Evolutionary conservation across 2,113 vertebrate species (phyloP).

Genomic region (Leucosticte australis): DNA sequence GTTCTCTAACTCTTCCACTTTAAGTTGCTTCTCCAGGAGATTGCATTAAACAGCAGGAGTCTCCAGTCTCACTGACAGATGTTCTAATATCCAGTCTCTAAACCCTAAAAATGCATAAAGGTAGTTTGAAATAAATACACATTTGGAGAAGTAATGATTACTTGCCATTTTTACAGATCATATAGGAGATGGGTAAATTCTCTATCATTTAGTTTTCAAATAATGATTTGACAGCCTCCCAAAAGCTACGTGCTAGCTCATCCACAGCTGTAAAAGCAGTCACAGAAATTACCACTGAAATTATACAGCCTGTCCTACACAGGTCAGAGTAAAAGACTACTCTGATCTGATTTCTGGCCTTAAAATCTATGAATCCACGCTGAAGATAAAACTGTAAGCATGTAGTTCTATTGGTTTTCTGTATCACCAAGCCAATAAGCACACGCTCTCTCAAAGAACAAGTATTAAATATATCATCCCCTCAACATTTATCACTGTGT

Average conservation of each 20-base stretch:
- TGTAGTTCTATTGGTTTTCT: neutral
- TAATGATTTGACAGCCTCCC: neutral
- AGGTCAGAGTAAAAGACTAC: neutral
- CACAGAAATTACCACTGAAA: constrained; percentile 4
- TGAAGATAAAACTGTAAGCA: neutral
- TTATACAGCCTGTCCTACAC: neutral
- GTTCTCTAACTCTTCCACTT: neutral
- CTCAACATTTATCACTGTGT: neutral
- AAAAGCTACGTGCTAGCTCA: neutral
- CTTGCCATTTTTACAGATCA: constrained; percentile 19
- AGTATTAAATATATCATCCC: neutral
- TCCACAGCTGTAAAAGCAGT: neutral
- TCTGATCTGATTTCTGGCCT: constrained; percentile 13
- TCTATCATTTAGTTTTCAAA: constrained; percentile 23
- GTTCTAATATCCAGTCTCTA: neutral
- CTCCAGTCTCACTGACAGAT: neutral
- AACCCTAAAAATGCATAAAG: neutral
- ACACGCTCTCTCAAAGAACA: neutral
- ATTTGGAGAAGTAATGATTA: constrained; percentile 7
- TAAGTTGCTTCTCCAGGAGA: neutral
- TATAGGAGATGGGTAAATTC: neutral
- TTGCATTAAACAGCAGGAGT: neutral
- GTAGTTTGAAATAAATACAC: constrained; percentile 6
- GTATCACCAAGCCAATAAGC: neutral
- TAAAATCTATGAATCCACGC: neutral